A percentile compares a stretch with the other conserved stretches of the same genome.
phyloP scores from a whole-genome alignment of 37 sponge, comb jelly and placozoan genomes.

The Chondrilla cf. caribensis region DNA sequence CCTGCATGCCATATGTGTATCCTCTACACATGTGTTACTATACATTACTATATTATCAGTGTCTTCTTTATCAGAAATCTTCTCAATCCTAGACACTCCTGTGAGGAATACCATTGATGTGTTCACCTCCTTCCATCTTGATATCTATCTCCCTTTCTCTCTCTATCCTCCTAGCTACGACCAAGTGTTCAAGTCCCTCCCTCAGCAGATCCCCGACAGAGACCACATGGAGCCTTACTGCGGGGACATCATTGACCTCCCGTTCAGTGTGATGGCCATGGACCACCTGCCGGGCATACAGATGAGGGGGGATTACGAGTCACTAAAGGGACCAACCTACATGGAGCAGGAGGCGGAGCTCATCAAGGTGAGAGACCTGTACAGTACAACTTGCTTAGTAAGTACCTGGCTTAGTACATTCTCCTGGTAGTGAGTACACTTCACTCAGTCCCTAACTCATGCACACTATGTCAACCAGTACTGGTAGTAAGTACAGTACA shows the following conservation, averaged over 20 bases:
- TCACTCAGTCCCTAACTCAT: no score
- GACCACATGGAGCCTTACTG: conserved; percentile 36
- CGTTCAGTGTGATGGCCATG: conserved; percentile 72
- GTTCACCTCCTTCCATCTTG: no score
- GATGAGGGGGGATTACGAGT: conserved; percentile 24
- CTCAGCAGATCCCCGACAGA: not conserved
- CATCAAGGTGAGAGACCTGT: not conserved
- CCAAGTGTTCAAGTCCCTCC: not conserved
- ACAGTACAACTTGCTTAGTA: no score
- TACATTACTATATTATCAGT: no score
- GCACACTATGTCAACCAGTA: no score
- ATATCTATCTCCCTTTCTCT: no score
- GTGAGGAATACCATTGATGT: no score
- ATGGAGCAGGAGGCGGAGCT: not conserved
- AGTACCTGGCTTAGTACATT: not conserved
- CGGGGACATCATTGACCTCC: conserved; percentile 60
- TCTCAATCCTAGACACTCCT: no score
- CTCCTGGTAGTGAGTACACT: not conserved
- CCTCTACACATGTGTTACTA: no score
- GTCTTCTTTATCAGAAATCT: no score
- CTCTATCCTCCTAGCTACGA: not conserved
- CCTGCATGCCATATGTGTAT: conserved; percentile 8
- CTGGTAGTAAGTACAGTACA: no score
- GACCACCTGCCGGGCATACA: conserved; percentile 79
- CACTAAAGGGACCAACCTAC: not conserved